These are phyloP conservation scores for Australoheros scitulus DNA, from an alignment of 2,113 vertebrate genomes.

Conservation along the genomic window DNA sequence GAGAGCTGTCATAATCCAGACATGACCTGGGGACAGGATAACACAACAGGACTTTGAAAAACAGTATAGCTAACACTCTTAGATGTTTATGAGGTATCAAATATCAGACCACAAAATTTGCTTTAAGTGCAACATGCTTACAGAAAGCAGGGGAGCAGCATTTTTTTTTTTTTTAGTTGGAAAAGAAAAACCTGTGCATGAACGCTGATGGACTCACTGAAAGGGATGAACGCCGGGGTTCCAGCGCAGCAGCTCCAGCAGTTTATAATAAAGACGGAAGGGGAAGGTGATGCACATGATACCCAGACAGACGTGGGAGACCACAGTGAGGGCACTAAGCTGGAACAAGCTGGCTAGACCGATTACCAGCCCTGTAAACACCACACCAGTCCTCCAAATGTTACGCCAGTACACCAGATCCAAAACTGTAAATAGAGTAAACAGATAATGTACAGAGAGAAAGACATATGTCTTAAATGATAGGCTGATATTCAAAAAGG, in stretches of 20 bases:
- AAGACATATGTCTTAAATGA: neutral
- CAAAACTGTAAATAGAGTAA: constrained; percentile 66
- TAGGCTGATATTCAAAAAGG: neutral
- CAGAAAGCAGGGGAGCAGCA: neutral
- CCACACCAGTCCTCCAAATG: constrained; percentile 78
- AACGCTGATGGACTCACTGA: constrained; percentile 80
- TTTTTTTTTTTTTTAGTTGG: neutral
- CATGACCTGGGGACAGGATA: constrained; percentile 78
- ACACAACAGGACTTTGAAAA: neutral
- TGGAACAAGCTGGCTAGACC: constrained; percentile 86
- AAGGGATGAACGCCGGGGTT: constrained; percentile 82
- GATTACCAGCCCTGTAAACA: constrained; percentile 85
- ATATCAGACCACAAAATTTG: neutral
- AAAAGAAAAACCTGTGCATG: neutral
- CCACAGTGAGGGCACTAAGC: constrained; percentile 85
- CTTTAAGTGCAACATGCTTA: neutral
- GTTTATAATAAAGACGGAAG: constrained; percentile 84
- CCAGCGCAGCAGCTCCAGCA: constrained; percentile 80
- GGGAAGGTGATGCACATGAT: constrained; percentile 83
- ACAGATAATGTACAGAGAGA: neutral
- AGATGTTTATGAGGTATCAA: neutral
- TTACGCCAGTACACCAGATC: constrained; percentile 89
- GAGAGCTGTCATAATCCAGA: constrained; percentile 81
- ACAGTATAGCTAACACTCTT: neutral
- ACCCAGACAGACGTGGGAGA: constrained; percentile 82